A percentile compares a stretch with the other conserved stretches of the same genome.
Conservation (phyloP, 1,140 invertebrate genomes). For the Euglossa dilemma region DNA sequence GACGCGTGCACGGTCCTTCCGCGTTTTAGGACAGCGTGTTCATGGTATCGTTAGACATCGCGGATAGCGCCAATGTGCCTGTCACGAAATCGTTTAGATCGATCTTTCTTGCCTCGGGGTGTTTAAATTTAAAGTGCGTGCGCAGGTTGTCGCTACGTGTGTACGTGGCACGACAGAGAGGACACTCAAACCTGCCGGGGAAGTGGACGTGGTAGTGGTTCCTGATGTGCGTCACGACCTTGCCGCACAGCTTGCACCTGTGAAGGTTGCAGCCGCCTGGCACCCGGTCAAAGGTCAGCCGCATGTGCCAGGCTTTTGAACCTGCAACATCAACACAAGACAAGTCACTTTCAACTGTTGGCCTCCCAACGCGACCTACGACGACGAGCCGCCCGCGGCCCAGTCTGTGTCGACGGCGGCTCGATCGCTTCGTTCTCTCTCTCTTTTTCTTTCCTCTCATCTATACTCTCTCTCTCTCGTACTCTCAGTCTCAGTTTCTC, state of each 20-base stretch:
- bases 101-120: constrained; percentile 92
- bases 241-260: constrained; percentile 94
- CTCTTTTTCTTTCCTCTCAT: constrained; percentile 47
- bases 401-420: constrained; percentile 53
- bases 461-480: constrained; percentile 39
- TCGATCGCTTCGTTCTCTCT: constrained; percentile 56
- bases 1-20: constrained; percentile 41
- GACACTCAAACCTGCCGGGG: constrained; percentile 93
- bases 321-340: constrained; percentile 89
- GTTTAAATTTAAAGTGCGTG: constrained; percentile 94
- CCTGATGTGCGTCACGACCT: constrained; percentile 94
- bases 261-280: constrained; percentile 93
- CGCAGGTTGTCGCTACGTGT: constrained; percentile 94
- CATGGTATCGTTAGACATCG: constrained; percentile 82
- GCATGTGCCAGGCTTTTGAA: constrained; percentile 95
- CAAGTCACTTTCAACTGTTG: constrained; percentile 83
- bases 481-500: constrained; percentile 36
- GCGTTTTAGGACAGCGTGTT: constrained; percentile 81
- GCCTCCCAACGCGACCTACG: constrained; percentile 71
- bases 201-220: constrained; percentile 96
- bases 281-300: constrained; percentile 94
- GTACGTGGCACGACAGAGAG: constrained; percentile 92
- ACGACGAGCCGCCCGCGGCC: constrained; percentile 67
- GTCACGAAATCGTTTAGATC: constrained; percentile 84
- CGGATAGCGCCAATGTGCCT: constrained; percentile 83